A percentile compares a stretch with the other conserved stretches of the same genome.
Evolutionary conservation across 2,888 invertebrate genomes (phyloP).

Genomic region (Iselma pallidipennis): DNA sequence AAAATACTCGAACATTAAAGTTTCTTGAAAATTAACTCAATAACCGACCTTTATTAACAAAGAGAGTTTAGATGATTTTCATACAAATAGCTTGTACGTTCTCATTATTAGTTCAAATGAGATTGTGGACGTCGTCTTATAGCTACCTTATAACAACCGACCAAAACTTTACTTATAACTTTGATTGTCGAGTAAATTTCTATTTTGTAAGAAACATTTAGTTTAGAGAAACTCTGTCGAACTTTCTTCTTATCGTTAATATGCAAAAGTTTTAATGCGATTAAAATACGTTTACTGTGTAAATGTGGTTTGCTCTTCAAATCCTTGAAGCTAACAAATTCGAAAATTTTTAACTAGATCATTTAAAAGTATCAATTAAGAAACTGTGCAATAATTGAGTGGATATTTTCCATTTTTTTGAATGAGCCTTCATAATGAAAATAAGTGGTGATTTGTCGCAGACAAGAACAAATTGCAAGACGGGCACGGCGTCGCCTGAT

Average conservation of each 20-base stretch:
- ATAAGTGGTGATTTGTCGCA: conserved; percentile 4
- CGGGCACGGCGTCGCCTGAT: conserved; percentile 14
- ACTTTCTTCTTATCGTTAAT: not conserved
- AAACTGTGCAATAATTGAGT: not conserved
- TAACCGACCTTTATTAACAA: not conserved
- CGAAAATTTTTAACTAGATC: not conserved
- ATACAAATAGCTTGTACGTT: not conserved
- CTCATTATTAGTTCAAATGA: not conserved
- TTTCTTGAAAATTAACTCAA: conserved; percentile 6
- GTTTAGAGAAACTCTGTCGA: not conserved
- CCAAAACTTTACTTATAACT: not conserved
- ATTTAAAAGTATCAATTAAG: not conserved
- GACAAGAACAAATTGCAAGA: conserved; percentile 5
- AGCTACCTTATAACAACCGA: not conserved
- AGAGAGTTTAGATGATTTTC: not conserved
- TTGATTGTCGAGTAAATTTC: not conserved
- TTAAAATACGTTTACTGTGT: not conserved
- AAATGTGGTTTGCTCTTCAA: not conserved
- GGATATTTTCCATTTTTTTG: not conserved
- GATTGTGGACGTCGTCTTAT: not conserved
- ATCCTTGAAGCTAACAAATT: not conserved
- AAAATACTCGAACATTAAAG: not conserved
- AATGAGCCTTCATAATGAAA: not conserved
- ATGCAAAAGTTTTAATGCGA: not conserved
- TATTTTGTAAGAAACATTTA: not conserved